phyloP scores from a whole-genome alignment of 2,797 vertebrate species.

The Neoniphon sammara region DNA sequence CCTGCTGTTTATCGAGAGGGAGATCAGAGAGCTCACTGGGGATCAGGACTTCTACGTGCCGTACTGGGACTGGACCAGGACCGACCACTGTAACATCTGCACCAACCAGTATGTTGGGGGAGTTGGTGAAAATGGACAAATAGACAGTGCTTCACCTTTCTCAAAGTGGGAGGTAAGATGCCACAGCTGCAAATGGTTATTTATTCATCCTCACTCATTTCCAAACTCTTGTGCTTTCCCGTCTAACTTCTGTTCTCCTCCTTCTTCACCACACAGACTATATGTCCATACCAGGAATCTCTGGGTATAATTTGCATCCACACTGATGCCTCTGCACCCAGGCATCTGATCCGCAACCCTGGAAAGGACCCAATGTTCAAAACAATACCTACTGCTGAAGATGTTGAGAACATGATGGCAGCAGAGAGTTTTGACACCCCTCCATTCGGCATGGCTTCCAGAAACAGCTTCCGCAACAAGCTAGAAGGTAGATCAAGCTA shows the following conservation, averaged over 20 bases:
- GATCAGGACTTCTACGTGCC: slow-evolving; percentile 46
- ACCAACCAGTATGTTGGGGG: slow-evolving; percentile 41
- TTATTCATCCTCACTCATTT: not conserved
- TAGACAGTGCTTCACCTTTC: slow-evolving; percentile 22
- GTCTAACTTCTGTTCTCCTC: not conserved
- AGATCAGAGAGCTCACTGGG: slow-evolving; percentile 44
- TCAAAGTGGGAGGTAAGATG: slow-evolving; percentile 29
- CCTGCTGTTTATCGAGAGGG: slow-evolving; percentile 46
- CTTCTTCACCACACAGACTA: slow-evolving; percentile 19
- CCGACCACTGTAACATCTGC: slow-evolving; percentile 44
- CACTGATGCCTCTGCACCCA: not conserved
- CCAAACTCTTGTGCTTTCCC: not conserved
- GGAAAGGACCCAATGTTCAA: slow-evolving; percentile 14
- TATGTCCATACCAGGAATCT: slow-evolving; percentile 31
- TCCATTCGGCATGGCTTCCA: slow-evolving; percentile 11
- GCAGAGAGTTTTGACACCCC: slow-evolving; percentile 14
- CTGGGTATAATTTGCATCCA: slow-evolving; percentile 30
- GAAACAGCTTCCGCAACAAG: slow-evolving; percentile 41
- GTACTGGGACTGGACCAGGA: slow-evolving; percentile 54
- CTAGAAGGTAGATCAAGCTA: slow-evolving; percentile 41
- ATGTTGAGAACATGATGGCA: slow-evolving; percentile 20
- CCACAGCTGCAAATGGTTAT: not conserved
- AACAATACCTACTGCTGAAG: slow-evolving; percentile 24
- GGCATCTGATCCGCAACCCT: slow-evolving; percentile 40
- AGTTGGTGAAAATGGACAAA: slow-evolving; percentile 6